These are phyloP conservation scores for Synanthedon andrenaeformis DNA, from an alignment of 2,888 invertebrate species.

Conservation along the genomic window DNA sequence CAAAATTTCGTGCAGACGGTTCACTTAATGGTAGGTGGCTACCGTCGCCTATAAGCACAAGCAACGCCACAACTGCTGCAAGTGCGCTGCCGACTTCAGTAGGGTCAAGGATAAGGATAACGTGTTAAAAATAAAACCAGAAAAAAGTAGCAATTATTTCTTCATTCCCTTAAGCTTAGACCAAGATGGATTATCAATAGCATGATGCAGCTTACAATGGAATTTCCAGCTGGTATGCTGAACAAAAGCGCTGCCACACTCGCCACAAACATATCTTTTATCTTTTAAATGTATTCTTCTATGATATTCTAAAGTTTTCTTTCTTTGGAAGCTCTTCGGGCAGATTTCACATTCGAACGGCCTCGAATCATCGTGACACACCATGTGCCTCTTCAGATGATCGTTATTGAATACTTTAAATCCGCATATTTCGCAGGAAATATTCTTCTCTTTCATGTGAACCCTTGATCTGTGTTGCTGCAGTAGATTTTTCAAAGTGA, in stretches of 20 bases:
- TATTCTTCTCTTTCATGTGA: slow-evolving; percentile 41
- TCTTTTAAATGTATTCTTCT: slow-evolving; percentile 69
- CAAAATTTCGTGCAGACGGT: too few species aligned
- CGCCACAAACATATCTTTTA: slow-evolving; percentile 58
- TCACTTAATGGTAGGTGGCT: too few species aligned
- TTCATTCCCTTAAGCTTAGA: too few species aligned
- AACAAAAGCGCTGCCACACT: slow-evolving; percentile 69
- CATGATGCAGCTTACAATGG: slow-evolving; percentile 65
- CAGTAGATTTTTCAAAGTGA: slow-evolving; percentile 32
- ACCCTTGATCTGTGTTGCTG: slow-evolving; percentile 36
- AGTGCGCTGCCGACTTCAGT: too few species aligned
- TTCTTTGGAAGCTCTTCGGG: slow-evolving; percentile 69
- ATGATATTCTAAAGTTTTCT: slow-evolving; percentile 66
- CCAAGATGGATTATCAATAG: slow-evolving; percentile 10
- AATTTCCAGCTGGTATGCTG: slow-evolving; percentile 69
- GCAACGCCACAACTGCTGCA: too few species aligned
- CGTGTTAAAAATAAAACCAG: too few species aligned
- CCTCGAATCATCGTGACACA: slow-evolving; percentile 66
- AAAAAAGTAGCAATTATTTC: too few species aligned
- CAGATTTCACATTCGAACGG: slow-evolving; percentile 70
- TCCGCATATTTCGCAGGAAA: slow-evolving; percentile 45
- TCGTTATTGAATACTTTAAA: slow-evolving; percentile 50
- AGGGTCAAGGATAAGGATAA: too few species aligned
- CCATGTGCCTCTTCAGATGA: slow-evolving; percentile 62
- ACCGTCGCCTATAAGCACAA: too few species aligned